phyloP scores from a whole-genome alignment of 2,797 vertebrate species.

The Pristis pectinata region DNA sequence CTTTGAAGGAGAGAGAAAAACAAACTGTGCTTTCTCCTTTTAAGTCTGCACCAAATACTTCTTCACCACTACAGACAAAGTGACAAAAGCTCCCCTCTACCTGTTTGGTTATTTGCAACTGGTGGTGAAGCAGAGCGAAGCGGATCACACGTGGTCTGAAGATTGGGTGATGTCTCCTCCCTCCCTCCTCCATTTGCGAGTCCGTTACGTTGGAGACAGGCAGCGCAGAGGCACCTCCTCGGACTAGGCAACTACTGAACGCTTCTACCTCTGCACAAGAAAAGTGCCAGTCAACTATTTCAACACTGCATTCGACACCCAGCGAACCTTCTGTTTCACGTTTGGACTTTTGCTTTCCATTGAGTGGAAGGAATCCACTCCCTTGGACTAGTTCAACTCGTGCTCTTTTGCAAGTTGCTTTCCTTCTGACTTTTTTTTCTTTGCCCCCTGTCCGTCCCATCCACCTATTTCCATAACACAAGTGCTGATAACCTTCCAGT shows the following conservation, averaged over 20 bases:
- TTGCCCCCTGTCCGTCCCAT: background rate
- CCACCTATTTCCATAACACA: background rate
- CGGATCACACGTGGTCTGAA: background rate
- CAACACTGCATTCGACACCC: background rate
- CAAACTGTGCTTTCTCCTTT: background rate
- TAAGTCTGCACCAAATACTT: background rate
- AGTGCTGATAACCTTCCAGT: background rate
- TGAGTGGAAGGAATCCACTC: background rate
- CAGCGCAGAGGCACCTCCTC: background rate
- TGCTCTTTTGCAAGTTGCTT: background rate
- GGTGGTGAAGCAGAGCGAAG: background rate
- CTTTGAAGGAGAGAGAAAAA: background rate
- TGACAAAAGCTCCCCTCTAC: background rate
- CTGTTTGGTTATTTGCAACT: background rate
- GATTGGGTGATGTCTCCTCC: background rate
- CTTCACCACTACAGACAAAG: background rate
- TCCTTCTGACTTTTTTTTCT: background rate
- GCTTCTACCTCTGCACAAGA: slow-evolving; percentile 3
- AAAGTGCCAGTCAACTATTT: background rate
- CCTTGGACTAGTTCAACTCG: background rate
- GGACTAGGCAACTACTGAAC: slow-evolving; percentile 6
- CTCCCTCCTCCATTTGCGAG: background rate
- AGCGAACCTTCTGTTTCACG: background rate
- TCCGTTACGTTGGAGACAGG: background rate
- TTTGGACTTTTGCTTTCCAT: background rate